Evolutionary conservation across 2,113 vertebrate species (phyloP), one percentile per base, ranked within the genome.

Genomic region (Stigmatopora nigra): DNA sequence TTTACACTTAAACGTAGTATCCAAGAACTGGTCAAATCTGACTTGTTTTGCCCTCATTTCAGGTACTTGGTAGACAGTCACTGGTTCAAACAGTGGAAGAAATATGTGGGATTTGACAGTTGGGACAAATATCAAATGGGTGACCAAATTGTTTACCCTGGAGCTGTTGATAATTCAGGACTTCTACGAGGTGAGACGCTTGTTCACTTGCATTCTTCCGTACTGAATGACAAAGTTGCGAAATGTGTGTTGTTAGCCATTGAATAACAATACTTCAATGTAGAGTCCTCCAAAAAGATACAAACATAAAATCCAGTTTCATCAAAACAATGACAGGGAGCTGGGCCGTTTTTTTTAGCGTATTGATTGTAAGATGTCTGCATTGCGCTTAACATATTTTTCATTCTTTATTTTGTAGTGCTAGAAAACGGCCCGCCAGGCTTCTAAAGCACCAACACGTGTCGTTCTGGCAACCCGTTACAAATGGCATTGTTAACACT

Each of bases 31-130:
- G 3, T 63, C 4, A 7, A 22, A n/a, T 17, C 14, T 7, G 11
- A 48, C 2, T n/a, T n/a, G 25, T 63, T 56, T 3, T 4, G 31
- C 61, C 53, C 48, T 71, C 35, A n/a, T 25, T 84, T 22, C 84
- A 98, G 97, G 97, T 99, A 95, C 83, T 88, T 99, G 60, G 94
- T 98, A 68, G 97, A 98, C 90, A 98, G 95, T 89, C 95, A 91
- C 81, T 99, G 97, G 97, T 99, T 99, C 88, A 99, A 99, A 90
- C 95, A 98, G 89, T 99, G 97, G 97, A 99, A 98, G 84, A 99
- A 98, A 88, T 98, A 98, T 92, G 97, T 99, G 90, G 97, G 97
- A 58, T 99, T 92, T 92, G 97, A 99, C 88, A 98, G 94, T 78
- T 99, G 97, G 96, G 97, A 99, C 89, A 98, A 97, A 86, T 97